phyloP scores from a whole-genome alignment of 2,113 vertebrate species.

The Uria aalge region DNA sequence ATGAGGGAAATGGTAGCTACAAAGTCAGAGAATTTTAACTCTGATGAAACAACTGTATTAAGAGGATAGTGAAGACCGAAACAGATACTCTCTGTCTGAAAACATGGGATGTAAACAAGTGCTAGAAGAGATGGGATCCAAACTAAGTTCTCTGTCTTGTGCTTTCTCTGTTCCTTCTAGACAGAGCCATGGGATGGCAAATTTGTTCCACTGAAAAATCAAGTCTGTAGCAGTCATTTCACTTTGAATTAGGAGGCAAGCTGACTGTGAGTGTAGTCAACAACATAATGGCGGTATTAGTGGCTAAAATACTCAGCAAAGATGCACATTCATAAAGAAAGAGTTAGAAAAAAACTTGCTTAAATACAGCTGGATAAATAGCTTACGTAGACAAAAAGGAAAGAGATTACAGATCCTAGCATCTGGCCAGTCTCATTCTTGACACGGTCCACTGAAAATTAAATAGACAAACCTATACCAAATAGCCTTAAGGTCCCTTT shows the following conservation, averaged over 20 bases:
- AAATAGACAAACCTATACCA: neutral
- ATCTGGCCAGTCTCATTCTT: neutral
- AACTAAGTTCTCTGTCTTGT: neutral
- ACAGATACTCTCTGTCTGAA: neutral
- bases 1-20: neutral
- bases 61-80: neutral
- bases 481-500: neutral
- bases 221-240: neutral
- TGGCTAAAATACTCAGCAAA: neutral
- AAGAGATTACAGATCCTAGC: neutral
- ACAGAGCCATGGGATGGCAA: neutral
- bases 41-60: neutral
- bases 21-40: neutral
- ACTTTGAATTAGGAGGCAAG: neutral
- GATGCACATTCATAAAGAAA: neutral
- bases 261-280: neutral
- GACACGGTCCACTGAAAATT: neutral
- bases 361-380: neutral
- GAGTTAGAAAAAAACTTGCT: neutral
- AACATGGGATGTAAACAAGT: neutral
- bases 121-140: neutral
- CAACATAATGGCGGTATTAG: neutral
- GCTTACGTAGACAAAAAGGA: neutral
- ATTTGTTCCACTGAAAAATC: neutral
- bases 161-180: neutral